Conservation (phyloP, 2,797 vertebrate genomes). For the Scolopax bukidnonensis region DNA sequence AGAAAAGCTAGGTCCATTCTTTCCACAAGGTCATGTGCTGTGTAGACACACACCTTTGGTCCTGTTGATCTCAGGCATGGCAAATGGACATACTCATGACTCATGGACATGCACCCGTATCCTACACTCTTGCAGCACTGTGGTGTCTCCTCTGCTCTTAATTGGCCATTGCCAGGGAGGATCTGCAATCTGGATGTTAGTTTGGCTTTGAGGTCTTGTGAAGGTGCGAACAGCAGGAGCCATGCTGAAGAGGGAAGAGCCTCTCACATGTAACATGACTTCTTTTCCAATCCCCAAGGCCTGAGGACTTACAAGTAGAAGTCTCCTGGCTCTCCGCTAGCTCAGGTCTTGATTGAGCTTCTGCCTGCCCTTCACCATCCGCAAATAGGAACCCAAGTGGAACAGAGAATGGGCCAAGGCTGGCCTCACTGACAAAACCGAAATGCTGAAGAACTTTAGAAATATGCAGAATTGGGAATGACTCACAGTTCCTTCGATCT, state of each 20-base stretch:
- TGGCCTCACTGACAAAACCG: background rate
- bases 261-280: background rate
- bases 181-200: background rate
- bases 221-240: background rate
- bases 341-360: background rate
- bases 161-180: background rate
- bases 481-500: background rate
- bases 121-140: background rate
- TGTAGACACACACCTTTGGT: background rate
- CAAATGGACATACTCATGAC: rapidly evolving
- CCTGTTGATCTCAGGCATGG: background rate
- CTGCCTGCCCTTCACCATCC: background rate
- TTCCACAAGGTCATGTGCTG: background rate
- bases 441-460: background rate
- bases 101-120: rapidly evolving
- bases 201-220: background rate
- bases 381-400: background rate
- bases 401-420: background rate
- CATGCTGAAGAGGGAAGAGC: background rate
- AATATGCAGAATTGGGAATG: background rate
- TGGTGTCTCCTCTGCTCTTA: background rate
- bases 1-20: background rate
- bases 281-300: background rate
- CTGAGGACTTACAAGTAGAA: background rate
- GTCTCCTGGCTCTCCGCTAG: background rate